A percentile compares a stretch with the other conserved stretches of the same genome.
Evolutionary conservation across 1,140 invertebrate species (phyloP).

Genomic region (Drosophila navojoa): DNA sequence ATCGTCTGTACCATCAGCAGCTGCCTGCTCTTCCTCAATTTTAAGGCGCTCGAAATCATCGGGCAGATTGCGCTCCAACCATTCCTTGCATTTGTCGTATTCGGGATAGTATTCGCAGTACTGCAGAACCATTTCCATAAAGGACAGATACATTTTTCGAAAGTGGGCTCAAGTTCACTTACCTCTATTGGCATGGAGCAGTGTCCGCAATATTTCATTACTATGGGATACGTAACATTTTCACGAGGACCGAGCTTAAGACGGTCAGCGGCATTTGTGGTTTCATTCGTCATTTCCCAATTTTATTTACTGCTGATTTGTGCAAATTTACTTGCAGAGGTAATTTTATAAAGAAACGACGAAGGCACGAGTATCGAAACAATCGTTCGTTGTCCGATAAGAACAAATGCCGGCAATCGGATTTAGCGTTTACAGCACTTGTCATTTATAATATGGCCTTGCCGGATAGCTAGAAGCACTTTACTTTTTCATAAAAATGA

Average conservation of each 20-base stretch:
- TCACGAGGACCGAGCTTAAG: conserved; percentile 76
- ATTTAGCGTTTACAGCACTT: conserved; percentile 8
- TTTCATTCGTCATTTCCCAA: conserved; percentile 64
- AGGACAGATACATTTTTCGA: not conserved
- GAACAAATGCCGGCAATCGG: conserved; percentile 2
- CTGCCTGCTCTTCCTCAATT: conserved; percentile 86
- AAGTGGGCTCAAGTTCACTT: conserved; percentile 17
- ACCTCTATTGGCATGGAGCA: conserved; percentile 95
- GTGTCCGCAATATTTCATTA: conserved; percentile 96
- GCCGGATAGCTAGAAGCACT: conserved; percentile 1
- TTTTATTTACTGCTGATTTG: conserved; percentile 14
- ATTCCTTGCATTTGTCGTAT: conserved; percentile 98
- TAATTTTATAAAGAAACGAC: conserved; percentile 14
- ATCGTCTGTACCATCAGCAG: conserved; percentile 89
- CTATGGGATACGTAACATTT: conserved; percentile 91
- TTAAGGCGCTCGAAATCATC: conserved; percentile 94
- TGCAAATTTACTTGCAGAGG: conserved; percentile 10
- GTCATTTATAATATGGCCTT: not conserved
- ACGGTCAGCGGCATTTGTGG: conserved; percentile 65
- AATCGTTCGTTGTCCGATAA: conserved; percentile 27
- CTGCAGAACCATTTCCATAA: conserved; percentile 84
- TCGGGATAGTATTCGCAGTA: conserved; percentile 99
- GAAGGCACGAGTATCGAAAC: conserved; percentile 13
- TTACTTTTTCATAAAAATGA: not conserved
- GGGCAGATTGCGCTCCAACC: conserved; percentile 97